Evolutionary conservation across 2,113 vertebrate genomes (phyloP), one percentile per base, ranked within the genome.

Genomic region (Proterorhinus semilunaris): DNA sequence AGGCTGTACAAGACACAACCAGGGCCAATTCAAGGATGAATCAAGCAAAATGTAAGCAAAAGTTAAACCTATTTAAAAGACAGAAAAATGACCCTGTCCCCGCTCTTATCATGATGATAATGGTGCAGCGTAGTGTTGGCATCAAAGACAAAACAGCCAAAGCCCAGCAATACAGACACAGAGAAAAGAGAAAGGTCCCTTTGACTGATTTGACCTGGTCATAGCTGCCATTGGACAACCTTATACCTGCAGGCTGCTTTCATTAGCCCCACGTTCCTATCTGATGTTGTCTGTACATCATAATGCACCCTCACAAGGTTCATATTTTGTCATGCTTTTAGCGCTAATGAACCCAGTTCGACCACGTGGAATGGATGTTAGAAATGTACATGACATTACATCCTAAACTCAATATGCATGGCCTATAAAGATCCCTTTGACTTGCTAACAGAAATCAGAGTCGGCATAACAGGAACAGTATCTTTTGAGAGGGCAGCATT

Each of bases 131-230:
- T 27, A 3, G 11, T 78, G 74, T 69, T 82, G 79, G 58, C 65
- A 55, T 70, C 48, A 52, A 68, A 77, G 65, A 64, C 50, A 27
- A 62, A 7, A 36, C 27, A 36, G 27, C 27, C 27, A 4, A 36
- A 4, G 27, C 27, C 27, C 27, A 36, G 27, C 4, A 21, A 21
- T 21, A 21, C 2, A 21, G 2, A 21, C 21, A 21, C 21, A 36
- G 27, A 36, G 27, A 1, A n/a, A 67, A 80, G 66, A 86, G 84
- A 86, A 85, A 80, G 74, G 62, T 77, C 66, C 66, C 69, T 84
- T 83, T 82, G 80, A 87, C 72, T 79, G 84, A 88, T 86, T 8
- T 17, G 76, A 88, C 85, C 83, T 79, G 78, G 62, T 81, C 69
- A 61, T 62, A 65, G 66, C 80, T 69, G 62, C 57, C 53, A 46